Base-by-base conservation (phyloP, 1,140 invertebrate genomes). In the Diorhabda carinulata region DNA sequence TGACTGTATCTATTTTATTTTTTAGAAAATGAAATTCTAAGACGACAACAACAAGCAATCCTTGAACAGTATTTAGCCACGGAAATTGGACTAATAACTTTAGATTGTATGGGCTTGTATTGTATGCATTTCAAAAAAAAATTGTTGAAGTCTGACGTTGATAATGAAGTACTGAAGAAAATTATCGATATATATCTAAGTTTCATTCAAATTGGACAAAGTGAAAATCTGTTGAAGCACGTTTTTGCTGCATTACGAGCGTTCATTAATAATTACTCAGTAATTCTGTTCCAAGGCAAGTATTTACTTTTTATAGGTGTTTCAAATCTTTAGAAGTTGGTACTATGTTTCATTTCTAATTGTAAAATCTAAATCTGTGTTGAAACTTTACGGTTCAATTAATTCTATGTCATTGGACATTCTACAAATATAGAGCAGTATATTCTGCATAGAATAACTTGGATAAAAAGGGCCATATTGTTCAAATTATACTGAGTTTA, bases 251-350 rank as follows among this genome's bases (percentile, higher is more conserved):
- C 93, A 0, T 82, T 98, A 42, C 86, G 95, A 74, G 90, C 93
- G 1, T 97, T 97, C 75, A 92, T 98, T 45, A 96, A 95, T 81
- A 94, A 96, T 82, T 95, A 93, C 77, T 92, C 92, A 66, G 85
- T 87, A 70, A 89, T 89, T 6, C 79, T 94, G 40, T 95, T 93
- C 83, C 87, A 92, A 89, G 92, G 90, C 90, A 83, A 80, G 57
- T 70, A 52, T 52, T 52, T 52, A 52, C n/a, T 52, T 52, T 3
- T 52, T 4, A 3, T 52, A 52, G n/a, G 25, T 25, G 2, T 0
- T 25, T 25, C 25, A 25, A 25, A 25, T 25, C 25, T 25, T 25
- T 25, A 25, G 25, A 25, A 25, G 25, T 25, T 25, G 25, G 25
- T 25, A 25, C 25, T 25, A 25, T 25, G 25, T 25, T 25, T 25